These are phyloP conservation scores for Elaeidobius kamerunicus DNA, from an alignment of 2,888 invertebrate genomes.

Conservation along the genomic window DNA sequence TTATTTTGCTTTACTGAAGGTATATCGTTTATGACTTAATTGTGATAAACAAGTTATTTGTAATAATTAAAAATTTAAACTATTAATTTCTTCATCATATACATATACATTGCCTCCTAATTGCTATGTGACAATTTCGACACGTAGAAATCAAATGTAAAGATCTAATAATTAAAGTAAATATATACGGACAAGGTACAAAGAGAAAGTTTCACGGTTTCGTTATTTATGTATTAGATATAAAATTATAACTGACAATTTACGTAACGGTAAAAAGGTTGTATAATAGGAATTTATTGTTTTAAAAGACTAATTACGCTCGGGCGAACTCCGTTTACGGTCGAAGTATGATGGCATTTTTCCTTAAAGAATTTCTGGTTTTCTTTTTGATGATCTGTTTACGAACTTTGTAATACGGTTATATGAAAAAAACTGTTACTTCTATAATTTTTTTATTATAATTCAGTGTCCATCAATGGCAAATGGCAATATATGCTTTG, in stretches of 20 bases:
- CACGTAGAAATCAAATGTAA: slow-evolving; percentile 10
- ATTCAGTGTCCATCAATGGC: too few species aligned
- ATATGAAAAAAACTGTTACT: neutral
- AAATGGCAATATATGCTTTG: too few species aligned
- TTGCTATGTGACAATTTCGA: too few species aligned
- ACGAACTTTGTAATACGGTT: too few species aligned
- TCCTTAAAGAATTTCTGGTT: neutral
- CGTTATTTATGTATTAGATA: slow-evolving; percentile 33
- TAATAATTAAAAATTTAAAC: too few species aligned
- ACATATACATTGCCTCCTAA: too few species aligned
- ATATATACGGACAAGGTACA: slow-evolving; percentile 20
- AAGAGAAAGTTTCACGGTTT: slow-evolving; percentile 34
- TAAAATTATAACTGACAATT: slow-evolving; percentile 33
- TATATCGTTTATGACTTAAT: too few species aligned
- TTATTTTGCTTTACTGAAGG: too few species aligned
- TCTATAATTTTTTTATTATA: too few species aligned
- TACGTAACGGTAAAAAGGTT: slow-evolving; percentile 30
- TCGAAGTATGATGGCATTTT: neutral
- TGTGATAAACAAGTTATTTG: too few species aligned
- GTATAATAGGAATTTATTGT: slow-evolving; percentile 24
- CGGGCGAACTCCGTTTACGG: neutral
- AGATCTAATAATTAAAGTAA: slow-evolving; percentile 22
- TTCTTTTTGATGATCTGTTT: neutral
- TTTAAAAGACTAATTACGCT: slow-evolving; percentile 3
- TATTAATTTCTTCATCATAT: too few species aligned